A percentile compares a stretch with the other conserved stretches of the same genome.
Evolutionary conservation across 2,888 invertebrate genomes (phyloP).

Genomic region (Cataglyphis livida): DNA sequence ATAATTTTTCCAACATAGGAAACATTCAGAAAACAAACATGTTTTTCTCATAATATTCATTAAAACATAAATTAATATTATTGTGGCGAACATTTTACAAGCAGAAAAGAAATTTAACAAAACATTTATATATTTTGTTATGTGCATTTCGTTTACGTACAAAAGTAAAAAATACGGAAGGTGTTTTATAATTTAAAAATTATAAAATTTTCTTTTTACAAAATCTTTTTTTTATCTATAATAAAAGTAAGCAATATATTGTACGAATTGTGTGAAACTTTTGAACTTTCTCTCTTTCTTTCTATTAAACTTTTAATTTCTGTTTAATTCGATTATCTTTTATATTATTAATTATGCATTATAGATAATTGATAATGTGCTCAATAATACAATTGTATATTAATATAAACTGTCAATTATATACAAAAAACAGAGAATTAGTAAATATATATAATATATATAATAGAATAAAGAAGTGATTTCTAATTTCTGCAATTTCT

Average conservation of each 20-base stretch:
- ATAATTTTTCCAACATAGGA: slow-evolving; percentile 12
- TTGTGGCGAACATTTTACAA: neutral
- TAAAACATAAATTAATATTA: neutral
- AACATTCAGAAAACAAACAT: neutral
- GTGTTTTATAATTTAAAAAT: slow-evolving; percentile 34
- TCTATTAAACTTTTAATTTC: neutral
- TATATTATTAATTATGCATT: neutral
- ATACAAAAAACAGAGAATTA: neutral
- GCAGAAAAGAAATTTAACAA: slow-evolving; percentile 33
- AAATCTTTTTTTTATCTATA: neutral
- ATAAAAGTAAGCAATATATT: neutral
- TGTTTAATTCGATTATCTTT: neutral
- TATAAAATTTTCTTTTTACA: neutral
- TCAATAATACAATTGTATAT: neutral
- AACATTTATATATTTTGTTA: neutral
- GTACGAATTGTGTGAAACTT: neutral
- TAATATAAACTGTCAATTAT: neutral
- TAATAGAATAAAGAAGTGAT: slow-evolving; percentile 1
- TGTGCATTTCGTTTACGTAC: neutral
- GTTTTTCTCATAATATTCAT: neutral
- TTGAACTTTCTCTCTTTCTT: neutral
- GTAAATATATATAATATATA: too few relatives aligned
- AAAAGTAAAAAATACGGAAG: slow-evolving; percentile 5
- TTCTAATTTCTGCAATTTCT: neutral
- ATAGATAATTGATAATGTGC: neutral